These are phyloP conservation scores for Neomonachus schauinslandi DNA, from an alignment of 2,113 vertebrate genomes.

Conservation along the genomic window DNA sequence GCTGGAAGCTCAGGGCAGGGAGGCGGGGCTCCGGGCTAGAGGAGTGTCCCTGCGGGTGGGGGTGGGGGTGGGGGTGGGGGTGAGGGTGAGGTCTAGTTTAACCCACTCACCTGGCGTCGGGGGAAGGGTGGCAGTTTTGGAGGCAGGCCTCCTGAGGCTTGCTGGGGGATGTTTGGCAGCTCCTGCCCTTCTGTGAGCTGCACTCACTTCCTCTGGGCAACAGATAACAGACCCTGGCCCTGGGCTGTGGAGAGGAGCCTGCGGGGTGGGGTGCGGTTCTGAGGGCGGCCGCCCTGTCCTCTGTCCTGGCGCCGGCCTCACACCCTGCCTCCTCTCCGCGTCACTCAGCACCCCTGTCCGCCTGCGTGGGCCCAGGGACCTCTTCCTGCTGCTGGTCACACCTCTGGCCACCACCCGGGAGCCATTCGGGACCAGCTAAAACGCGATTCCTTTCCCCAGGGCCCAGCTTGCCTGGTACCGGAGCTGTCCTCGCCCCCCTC, in stretches of 20 bases:
- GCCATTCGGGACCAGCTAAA: background rate
- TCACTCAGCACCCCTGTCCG: accelerated
- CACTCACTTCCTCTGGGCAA: accelerated
- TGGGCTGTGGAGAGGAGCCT: background rate
- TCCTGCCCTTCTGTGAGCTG: too few species aligned
- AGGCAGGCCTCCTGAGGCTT: background rate
- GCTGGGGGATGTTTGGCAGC: background rate
- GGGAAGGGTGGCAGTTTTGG: background rate
- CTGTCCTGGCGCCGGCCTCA: accelerated
- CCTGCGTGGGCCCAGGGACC: background rate
- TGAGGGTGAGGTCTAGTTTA: background rate
- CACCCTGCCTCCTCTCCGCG: background rate
- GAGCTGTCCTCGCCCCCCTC: constrained; percentile 91
- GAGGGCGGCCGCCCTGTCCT: accelerated
- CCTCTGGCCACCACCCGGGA: background rate
- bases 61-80: background rate
- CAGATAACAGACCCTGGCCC: accelerated
- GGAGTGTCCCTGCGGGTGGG: background rate
- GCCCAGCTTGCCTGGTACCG: constrained; percentile 87
- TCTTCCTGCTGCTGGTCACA: accelerated
- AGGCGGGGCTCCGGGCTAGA: background rate
- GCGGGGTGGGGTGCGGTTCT: accelerated
- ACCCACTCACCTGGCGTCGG: accelerated
- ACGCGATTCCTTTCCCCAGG: constrained; percentile 83
- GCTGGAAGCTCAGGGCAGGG: background rate